These are phyloP conservation scores for Drosophila bocqueti DNA, from an alignment of 1,140 invertebrate genomes.

Conservation along the genomic window DNA sequence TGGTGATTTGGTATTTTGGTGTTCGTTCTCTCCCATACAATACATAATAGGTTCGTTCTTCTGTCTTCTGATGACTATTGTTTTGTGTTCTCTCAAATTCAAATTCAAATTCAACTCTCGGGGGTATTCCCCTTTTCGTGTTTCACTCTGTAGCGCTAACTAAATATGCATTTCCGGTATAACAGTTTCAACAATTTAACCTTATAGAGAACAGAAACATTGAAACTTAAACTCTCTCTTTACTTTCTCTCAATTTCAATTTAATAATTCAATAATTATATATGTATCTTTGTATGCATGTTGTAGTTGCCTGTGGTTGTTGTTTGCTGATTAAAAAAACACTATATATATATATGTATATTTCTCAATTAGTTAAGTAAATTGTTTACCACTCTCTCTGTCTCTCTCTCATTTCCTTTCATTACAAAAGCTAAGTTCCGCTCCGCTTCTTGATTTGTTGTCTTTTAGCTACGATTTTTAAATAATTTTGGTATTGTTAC, in stretches of 20 bases:
- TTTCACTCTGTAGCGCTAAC: conserved; percentile 37
- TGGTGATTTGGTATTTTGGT: conserved; percentile 12
- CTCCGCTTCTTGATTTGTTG: conserved; percentile 33
- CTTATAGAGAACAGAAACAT: conserved; percentile 32
- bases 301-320: conserved; percentile 12
- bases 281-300: conserved; percentile 8
- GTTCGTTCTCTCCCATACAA: conserved; percentile 7
- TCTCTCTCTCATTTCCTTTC: conserved; percentile 2
- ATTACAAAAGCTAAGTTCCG: conserved; percentile 52
- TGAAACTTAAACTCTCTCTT: conserved; percentile 32
- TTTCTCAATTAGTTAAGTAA: conserved; percentile 28
- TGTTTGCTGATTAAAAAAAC: conserved; percentile 37
- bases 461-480: conserved; percentile 44
- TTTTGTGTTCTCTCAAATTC: conserved; percentile 13
- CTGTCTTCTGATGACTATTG: background rate
- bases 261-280: conserved; percentile 32
- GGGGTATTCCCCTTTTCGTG: background rate
- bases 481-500: conserved; percentile 42
- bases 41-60: background rate
- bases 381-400: conserved; percentile 14
- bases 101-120: conserved; percentile 3
- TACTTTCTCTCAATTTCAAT: conserved; percentile 5
- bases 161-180: conserved; percentile 37
- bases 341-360: conserved; percentile 22
- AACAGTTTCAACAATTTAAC: conserved; percentile 42